Conservation (phyloP, 2,797 vertebrate genomes). For the Mycteria americana region DNA sequence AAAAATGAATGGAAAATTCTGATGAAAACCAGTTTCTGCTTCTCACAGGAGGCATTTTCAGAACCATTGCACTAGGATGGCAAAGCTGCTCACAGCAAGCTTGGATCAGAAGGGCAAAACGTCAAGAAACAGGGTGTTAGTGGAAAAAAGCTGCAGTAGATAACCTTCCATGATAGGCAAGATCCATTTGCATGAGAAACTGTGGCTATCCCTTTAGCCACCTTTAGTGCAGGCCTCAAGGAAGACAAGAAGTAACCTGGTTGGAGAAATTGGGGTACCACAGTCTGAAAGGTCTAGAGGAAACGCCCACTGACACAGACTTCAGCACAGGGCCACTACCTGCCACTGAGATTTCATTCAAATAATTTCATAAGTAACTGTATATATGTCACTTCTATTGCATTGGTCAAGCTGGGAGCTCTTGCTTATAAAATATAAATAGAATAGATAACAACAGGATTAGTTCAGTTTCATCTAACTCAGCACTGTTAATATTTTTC, state of each 20-base stretch:
- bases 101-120: background rate
- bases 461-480: slow-evolving; percentile 28
- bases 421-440: slow-evolving; percentile 14
- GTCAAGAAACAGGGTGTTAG: background rate
- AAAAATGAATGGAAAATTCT: background rate
- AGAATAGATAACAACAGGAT: background rate
- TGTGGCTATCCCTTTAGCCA: background rate
- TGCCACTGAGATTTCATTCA: background rate
- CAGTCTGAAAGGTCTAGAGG: background rate
- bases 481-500: slow-evolving; percentile 29
- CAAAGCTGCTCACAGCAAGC: background rate
- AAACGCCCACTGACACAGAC: background rate
- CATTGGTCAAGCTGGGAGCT: background rate
- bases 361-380: background rate
- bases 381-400: background rate
- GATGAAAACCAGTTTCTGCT: background rate
- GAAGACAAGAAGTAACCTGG: background rate
- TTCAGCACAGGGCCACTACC: background rate
- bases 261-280: background rate
- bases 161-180: background rate
- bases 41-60: background rate
- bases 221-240: background rate
- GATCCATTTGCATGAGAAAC: background rate
- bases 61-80: background rate
- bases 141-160: background rate